A percentile compares a stretch with the other conserved stretches of the same genome.
Evolutionary conservation across 2,113 vertebrate species (phyloP).

Genomic region (Falcunculus frontatus): DNA sequence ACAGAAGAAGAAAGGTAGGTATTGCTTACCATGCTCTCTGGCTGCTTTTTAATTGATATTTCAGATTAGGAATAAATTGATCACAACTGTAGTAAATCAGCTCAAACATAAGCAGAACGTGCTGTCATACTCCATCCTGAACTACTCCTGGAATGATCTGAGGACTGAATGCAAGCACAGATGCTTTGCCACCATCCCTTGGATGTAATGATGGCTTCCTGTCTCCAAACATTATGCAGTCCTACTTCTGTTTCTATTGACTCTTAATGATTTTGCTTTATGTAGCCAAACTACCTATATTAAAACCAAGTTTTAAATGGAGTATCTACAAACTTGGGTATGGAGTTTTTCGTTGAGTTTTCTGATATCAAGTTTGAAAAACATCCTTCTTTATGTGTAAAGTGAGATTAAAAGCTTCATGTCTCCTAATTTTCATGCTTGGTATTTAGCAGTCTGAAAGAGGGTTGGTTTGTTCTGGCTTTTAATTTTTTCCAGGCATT

Average conservation of each 20-base stretch:
- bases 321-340: background rate
- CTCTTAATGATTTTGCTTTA: background rate
- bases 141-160: background rate
- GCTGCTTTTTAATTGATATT: background rate
- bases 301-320: background rate
- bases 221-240: background rate
- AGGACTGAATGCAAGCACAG: background rate
- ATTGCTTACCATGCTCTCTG: background rate
- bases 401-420: background rate
- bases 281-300: background rate
- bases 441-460: background rate
- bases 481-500: background rate
- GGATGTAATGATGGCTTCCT: background rate
- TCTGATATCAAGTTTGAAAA: background rate
- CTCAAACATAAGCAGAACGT: background rate
- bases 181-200: background rate
- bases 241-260: background rate
- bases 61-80: background rate
- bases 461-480: background rate
- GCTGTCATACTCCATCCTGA: background rate
- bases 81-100: background rate
- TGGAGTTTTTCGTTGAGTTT: background rate
- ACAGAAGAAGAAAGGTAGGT: background rate
- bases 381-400: background rate
- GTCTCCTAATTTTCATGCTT: background rate